Conservation (phyloP, 2,888 invertebrate genomes). For the Melanostoma mellinum region DNA sequence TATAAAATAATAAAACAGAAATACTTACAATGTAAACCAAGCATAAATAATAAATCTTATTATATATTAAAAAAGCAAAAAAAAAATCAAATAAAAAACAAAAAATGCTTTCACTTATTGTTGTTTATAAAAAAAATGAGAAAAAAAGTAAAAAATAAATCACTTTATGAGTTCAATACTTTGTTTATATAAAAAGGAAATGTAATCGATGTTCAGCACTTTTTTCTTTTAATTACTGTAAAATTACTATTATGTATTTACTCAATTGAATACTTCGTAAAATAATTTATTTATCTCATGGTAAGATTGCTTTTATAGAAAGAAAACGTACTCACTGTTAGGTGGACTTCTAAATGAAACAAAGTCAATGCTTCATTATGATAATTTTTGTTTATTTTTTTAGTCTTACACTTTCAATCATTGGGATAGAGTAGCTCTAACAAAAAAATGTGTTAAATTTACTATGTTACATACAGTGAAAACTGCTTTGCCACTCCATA, state of each 20-base stretch:
- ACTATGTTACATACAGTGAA: too few relatives aligned
- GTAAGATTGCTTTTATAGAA: conserved; percentile 58
- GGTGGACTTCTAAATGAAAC: conserved; percentile 32
- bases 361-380: conserved; percentile 25
- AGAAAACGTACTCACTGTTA: conserved; percentile 29
- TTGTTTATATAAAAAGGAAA: conserved; percentile 36
- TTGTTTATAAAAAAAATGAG: conserved; percentile 54
- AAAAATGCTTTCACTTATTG: conserved; percentile 66
- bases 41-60: conserved; percentile 43
- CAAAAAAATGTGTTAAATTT: too few relatives aligned
- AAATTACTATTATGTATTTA: conserved; percentile 8
- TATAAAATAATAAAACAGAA: conserved; percentile 16
- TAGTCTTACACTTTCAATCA: conserved; percentile 24
- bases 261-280: background rate
- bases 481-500: too few relatives aligned
- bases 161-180: conserved; percentile 44
- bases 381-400: conserved; percentile 46
- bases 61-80: conserved; percentile 25
- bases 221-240: conserved; percentile 4
- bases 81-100: conserved; percentile 19
- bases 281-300: conserved; percentile 34
- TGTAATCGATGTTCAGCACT: conserved; percentile 67
- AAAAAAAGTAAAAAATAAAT: conserved; percentile 13
- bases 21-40: conserved; percentile 55
- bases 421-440: too few relatives aligned